Conservation (phyloP, 2,113 vertebrate species). For the Zosterops hypoxanthus region DNA sequence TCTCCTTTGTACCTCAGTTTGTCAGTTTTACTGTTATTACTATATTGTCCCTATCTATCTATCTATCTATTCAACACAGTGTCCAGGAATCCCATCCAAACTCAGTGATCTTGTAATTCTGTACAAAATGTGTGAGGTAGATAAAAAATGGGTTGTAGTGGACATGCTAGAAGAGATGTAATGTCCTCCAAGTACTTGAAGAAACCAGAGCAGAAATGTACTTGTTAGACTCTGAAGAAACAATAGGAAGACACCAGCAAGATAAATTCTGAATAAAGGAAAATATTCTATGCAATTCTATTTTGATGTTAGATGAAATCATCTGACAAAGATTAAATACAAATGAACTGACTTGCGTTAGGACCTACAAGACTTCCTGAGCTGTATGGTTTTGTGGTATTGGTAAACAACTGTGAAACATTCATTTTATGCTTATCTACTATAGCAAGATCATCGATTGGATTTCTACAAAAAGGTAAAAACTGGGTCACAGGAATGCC, state of each 20-base stretch:
- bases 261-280: neutral
- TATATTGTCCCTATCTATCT: neutral
- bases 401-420: neutral
- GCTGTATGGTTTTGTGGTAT: neutral
- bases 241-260: neutral
- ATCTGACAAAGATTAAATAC: neutral
- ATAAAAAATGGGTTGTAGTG: neutral
- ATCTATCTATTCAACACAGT: neutral
- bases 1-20: neutral
- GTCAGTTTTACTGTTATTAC: neutral
- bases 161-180: neutral
- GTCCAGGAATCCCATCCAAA: neutral
- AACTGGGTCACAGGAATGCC: neutral
- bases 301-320: neutral
- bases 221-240: neutral
- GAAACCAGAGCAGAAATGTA: neutral
- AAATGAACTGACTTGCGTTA: neutral
- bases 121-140: neutral
- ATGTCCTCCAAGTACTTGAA: neutral
- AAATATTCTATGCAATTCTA: neutral
- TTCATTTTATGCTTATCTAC: neutral
- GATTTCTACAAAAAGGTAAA: slow-evolving; percentile 6
- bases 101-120: neutral
- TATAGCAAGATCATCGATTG: neutral
- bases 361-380: neutral